Evolutionary conservation across 1,140 invertebrate species (phyloP).

Genomic region (Brachionus plicatilis): DNA sequence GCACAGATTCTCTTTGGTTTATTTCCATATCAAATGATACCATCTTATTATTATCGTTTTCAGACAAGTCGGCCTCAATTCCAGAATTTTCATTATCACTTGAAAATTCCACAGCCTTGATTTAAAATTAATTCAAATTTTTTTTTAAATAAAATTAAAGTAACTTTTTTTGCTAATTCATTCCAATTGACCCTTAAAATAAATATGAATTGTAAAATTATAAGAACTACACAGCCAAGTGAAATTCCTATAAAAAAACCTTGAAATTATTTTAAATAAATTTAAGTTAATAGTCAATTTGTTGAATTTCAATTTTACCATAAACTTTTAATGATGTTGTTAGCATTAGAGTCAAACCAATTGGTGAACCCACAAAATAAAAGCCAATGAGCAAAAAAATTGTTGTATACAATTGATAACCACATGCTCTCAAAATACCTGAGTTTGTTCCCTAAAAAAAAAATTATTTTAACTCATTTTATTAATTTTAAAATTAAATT

Average conservation of each 20-base stretch:
- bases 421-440: slow-evolving; percentile 22
- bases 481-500: not conserved
- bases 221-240: not conserved
- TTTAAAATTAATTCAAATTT: not conserved
- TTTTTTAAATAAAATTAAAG: not conserved
- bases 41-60: not conserved
- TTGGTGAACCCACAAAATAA: slow-evolving; percentile 20
- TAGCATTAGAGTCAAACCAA: slow-evolving; percentile 20
- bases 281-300: too few relatives aligned
- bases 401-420: not conserved
- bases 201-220: not conserved
- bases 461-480: not conserved
- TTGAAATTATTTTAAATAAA: not conserved
- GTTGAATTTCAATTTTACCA: not conserved
- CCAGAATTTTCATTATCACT: not conserved
- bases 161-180: not conserved
- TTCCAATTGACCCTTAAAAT: not conserved
- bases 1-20: not conserved
- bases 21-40: not conserved
- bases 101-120: not conserved
- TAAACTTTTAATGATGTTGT: slow-evolving; percentile 6
- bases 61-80: not conserved
- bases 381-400: slow-evolving; percentile 33
- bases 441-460: not conserved
- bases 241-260: not conserved